These are phyloP conservation scores for Eilema sororculum DNA, from an alignment of 2,888 invertebrate species.

Conservation along the genomic window DNA sequence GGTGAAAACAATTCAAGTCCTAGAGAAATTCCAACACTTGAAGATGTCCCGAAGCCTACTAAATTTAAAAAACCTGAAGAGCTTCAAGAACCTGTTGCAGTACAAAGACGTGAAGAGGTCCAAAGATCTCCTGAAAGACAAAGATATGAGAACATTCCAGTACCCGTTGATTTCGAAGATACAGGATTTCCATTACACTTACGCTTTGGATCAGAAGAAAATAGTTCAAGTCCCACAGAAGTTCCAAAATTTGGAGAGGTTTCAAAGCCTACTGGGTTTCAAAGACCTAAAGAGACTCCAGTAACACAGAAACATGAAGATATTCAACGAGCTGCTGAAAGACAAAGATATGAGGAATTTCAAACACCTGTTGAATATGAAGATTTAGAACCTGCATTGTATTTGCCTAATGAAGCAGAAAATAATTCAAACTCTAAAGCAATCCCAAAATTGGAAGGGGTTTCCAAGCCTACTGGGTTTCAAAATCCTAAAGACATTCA, in stretches of 20 bases:
- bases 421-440: background rate
- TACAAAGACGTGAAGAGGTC: background rate
- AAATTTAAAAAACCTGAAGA: background rate
- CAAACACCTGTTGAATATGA: background rate
- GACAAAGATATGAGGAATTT: background rate
- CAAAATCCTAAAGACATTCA: background rate
- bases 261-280: background rate
- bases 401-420: background rate
- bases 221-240: background rate
- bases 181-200: background rate
- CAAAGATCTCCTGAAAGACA: slow-evolving; percentile 2
- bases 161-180: background rate
- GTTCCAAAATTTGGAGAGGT: background rate
- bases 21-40: background rate
- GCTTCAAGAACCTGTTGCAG: background rate
- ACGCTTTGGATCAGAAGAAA: background rate
- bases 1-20: background rate
- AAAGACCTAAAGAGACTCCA: background rate
- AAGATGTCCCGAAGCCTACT: background rate
- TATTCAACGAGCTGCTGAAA: background rate
- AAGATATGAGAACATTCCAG: background rate
- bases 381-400: background rate
- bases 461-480: background rate
- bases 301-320: slow-evolving; percentile 1
- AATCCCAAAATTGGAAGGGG: background rate